These are phyloP conservation scores for Mycalesis mineus DNA, from an alignment of 2,888 invertebrate species.

Conservation along the genomic window DNA sequence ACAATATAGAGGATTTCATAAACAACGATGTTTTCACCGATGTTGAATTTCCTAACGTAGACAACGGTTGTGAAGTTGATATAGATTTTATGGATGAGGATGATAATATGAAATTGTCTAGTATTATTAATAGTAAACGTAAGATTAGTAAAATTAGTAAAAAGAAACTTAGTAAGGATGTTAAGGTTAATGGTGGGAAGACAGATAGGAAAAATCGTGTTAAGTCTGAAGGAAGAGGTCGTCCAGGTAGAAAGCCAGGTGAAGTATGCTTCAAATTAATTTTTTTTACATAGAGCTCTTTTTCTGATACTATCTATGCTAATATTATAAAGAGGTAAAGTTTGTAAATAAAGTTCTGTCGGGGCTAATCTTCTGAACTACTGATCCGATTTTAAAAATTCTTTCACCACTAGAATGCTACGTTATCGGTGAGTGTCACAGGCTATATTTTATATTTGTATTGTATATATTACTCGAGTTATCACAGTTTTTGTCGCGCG, in stretches of 20 bases:
- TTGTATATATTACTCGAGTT: too few relatives aligned
- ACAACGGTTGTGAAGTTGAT: neutral
- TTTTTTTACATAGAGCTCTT: too few relatives aligned
- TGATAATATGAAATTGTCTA: neutral
- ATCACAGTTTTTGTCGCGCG: too few relatives aligned
- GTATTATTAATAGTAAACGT: neutral
- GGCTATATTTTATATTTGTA: too few relatives aligned
- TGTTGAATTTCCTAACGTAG: neutral
- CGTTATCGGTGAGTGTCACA: too few relatives aligned
- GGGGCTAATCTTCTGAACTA: too few relatives aligned
- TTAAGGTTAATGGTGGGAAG: neutral
- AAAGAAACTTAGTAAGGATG: neutral
- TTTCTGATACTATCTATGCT: too few relatives aligned
- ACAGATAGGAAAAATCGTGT: neutral
- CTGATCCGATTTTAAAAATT: too few relatives aligned
- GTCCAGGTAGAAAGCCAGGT: neutral
- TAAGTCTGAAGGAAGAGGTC: neutral
- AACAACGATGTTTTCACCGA: neutral
- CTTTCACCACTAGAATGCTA: too few relatives aligned
- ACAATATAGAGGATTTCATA: constrained; percentile 4
- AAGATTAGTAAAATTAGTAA: neutral
- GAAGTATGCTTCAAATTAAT: too few relatives aligned
- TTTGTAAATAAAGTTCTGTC: too few relatives aligned
- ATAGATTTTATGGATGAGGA: neutral
- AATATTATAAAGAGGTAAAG: too few relatives aligned